Percentiles rank a stretch among this genome's conserved stretches.
phyloP scores from a whole-genome alignment of 1,140 invertebrate species.

The Bombyx mandarina region DNA sequence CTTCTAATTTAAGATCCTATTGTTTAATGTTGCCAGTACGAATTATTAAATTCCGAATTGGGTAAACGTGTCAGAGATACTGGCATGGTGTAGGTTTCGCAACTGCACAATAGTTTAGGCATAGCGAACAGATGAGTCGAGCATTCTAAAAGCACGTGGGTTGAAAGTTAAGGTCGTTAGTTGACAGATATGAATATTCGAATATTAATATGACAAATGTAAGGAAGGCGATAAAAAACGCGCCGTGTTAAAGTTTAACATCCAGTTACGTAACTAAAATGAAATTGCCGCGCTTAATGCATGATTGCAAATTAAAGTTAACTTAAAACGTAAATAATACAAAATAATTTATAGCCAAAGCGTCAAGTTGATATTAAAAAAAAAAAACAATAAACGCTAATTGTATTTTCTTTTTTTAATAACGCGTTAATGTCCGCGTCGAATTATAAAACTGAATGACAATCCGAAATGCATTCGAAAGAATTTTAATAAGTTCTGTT shows the following conservation, averaged over 20 bases:
- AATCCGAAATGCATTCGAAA: slow-evolving; percentile 20
- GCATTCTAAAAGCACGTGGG: slow-evolving; percentile 35
- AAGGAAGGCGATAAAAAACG: too few species aligned
- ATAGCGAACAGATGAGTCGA: slow-evolving; percentile 48
- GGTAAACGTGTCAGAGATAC: slow-evolving; percentile 47
- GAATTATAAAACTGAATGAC: slow-evolving; percentile 5
- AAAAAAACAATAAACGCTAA: too few species aligned
- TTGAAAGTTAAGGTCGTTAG: slow-evolving; percentile 45
- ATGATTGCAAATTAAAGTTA: too few species aligned
- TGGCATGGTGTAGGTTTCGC: slow-evolving; percentile 38
- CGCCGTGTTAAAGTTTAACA: too few species aligned
- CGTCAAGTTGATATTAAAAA: too few species aligned
- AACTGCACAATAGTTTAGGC: slow-evolving; percentile 30
- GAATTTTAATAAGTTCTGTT: slow-evolving; percentile 37
- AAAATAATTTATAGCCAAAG: too few species aligned
- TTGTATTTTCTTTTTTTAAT: too few species aligned
- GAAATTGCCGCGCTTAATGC: too few species aligned
- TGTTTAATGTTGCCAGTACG: slow-evolving; percentile 45
- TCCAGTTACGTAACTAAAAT: too few species aligned
- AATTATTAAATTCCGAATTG: slow-evolving; percentile 49
- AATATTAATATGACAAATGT: too few species aligned
- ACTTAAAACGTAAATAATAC: too few species aligned
- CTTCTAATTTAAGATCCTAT: slow-evolving; percentile 47
- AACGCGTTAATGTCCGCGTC: too few species aligned
- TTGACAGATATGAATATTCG: slow-evolving; percentile 50